Evolutionary conservation across 2,797 vertebrate species (phyloP).

Genomic region (Phoeniculus purpureus): DNA sequence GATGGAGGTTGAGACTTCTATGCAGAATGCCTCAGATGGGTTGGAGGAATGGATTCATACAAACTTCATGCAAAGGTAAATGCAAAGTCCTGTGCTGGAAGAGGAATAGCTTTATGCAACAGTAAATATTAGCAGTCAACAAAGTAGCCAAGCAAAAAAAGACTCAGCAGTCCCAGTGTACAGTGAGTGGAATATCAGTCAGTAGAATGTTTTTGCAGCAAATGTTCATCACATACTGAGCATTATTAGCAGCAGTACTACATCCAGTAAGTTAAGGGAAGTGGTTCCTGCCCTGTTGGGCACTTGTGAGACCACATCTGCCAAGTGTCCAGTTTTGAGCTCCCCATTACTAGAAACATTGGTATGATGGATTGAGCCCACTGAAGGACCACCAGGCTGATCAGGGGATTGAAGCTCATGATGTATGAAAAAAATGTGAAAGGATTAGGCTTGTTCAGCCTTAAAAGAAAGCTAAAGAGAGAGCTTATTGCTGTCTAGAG

Average conservation of each 20-base stretch:
- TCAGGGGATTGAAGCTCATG: not conserved
- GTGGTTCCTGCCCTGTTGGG: not conserved
- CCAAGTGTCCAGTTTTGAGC: not conserved
- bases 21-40: not conserved
- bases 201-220: not conserved
- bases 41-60: not conserved
- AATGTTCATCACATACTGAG: not conserved
- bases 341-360: not conserved
- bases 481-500: not conserved
- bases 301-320: not conserved
- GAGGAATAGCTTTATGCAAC: not conserved
- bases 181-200: not conserved
- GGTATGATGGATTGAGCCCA: not conserved
- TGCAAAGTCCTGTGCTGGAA: not conserved
- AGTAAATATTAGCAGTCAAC: not conserved
- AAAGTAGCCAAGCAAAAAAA: not conserved
- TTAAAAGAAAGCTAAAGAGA: not conserved
- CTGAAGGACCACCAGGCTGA: not conserved
- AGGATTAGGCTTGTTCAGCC: not conserved
- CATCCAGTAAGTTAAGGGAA: not conserved
- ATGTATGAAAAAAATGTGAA: not conserved
- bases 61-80: not conserved
- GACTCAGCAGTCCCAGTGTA: not conserved
- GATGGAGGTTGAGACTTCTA: not conserved
- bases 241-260: no score